phyloP scores from a whole-genome alignment of 2,113 vertebrate species.

The Albula glossodonta region DNA sequence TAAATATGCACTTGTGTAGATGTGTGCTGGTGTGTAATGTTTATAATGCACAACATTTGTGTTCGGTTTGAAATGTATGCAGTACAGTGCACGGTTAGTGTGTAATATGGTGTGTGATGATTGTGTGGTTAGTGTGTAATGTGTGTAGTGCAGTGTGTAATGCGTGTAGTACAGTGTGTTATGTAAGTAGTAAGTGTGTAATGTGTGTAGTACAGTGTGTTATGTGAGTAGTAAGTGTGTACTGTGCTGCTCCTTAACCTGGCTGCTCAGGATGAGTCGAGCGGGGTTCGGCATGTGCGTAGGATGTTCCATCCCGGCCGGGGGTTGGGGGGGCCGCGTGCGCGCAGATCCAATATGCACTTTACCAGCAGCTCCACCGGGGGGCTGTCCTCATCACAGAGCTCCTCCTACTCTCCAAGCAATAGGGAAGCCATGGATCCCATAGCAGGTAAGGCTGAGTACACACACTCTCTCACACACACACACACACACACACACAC shows the following conservation, averaged over 20 bases:
- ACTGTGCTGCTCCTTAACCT: slow-evolving; percentile 74
- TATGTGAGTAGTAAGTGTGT: background rate
- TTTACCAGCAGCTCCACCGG: slow-evolving; percentile 96
- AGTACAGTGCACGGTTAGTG: background rate
- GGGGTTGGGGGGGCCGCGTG: slow-evolving; percentile 91
- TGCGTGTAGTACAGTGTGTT: background rate
- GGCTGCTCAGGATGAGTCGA: slow-evolving; percentile 86
- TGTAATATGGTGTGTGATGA: too few relatives aligned
- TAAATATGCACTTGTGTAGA: background rate
- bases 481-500: background rate
- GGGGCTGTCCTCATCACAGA: slow-evolving; percentile 95
- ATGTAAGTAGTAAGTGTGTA: background rate
- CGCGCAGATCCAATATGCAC: slow-evolving; percentile 99
- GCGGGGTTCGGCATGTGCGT: slow-evolving; percentile 96
- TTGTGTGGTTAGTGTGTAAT: background rate
- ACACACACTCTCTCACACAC: too few relatives aligned
- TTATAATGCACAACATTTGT: background rate
- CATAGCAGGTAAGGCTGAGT: slow-evolving; percentile 82
- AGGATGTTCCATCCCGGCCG: slow-evolving; percentile 98
- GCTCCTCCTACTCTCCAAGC: slow-evolving; percentile 97
- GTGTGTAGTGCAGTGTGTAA: too few relatives aligned
- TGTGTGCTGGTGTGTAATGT: background rate
- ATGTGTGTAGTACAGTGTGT: background rate
- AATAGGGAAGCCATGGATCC: slow-evolving; percentile 99
- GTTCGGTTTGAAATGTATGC: background rate